Base-by-base conservation (phyloP, 2,888 invertebrate species). In the Cosmia trapezina region DNA sequence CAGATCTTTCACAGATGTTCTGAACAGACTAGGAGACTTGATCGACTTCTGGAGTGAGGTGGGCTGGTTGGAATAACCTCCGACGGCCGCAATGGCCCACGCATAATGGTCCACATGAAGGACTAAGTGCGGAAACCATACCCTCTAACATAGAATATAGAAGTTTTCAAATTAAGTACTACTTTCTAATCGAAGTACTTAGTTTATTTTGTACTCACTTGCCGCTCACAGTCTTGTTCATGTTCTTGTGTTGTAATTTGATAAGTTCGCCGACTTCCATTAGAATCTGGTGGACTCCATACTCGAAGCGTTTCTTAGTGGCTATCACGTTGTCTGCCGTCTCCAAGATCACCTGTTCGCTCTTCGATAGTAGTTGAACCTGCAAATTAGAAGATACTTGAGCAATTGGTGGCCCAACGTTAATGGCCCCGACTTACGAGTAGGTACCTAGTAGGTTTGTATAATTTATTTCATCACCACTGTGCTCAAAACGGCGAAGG, bases 271-370 rank as follows among this genome's bases (percentile, higher is more conserved):
- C 97, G 63, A 98, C 96, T 90, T 98, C 98, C 64, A 97, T 93
- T 51, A 98, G 94, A 77, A 98, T 98, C 92, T 98, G 98, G 87
- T 98, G 97, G 0, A 98, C 97, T 9, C 98, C 98, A 87, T 98
- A 98, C 89, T 98, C 98, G 19, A 99, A 97, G 59, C 98, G 97
- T 68, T 98, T 97, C 92, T 98, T 98, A 2, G 98, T 98, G 76
- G 98, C 98, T 88, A 98, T 92, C 49, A 98, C 98, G 89, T 98
- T 97, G 93, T 98, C 98, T 0, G 98, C 98, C 59, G 98, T 98
- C 89, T 98, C 97, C 64, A 98, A 96, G 93, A 98, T 96, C 4
- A 98, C 97, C 82, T 97, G 97, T 89, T 98, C 98, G 73, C 98
- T 97, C 89, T 98, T 98, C 4, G 97, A 96, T 67, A 98, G 94